Evolutionary conservation across 1,140 invertebrate genomes (phyloP), one percentile per base, ranked within the genome.

Genomic region (Penaeus japonicus): DNA sequence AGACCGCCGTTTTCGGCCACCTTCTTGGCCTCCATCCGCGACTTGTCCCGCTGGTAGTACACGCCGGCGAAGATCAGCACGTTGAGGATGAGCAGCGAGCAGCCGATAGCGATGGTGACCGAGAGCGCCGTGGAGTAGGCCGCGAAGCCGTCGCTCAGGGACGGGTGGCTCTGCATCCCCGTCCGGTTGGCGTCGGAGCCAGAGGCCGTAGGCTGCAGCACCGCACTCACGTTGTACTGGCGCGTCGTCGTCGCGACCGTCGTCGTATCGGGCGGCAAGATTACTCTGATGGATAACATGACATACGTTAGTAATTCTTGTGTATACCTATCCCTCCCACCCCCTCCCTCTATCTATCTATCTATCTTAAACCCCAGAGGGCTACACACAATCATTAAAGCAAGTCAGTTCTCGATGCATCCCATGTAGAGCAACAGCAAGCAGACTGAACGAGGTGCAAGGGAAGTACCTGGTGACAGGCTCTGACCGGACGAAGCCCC

Each of bases 101-200:
- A 97, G 0, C 98, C 98, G 2, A 99, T 96, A 0, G 97, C 97
- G 84, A 99, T 97, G 0, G 97, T 98, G 4, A 98, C 96, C 12
- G 96, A 96, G 1, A 98, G 93, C 0, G 97, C 97, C 0, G 97
- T 97, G 0, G 96, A 97, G 92, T 97, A 97, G 62, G 96, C 92
- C 92, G 70, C 91, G 92, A 18, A 92, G 90, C 80, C 92, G 92
- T 90, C 89, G 30, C 47, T 92, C 90, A 81, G 90, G 91, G 89
- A 90, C 18, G 88, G 73, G 24, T 83, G 85, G n/a, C 35, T 54
- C 53, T 57, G 75, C 78, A 39, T 18, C 4, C 89, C 84, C 3
- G 89, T 87, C 18, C 84, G 53, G 53, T 90, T 90, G 5, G 86
- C 85, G 15, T 87, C 85, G 17, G 79, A 30, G 18, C 77, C 84